Base-by-base conservation (phyloP, 2,888 invertebrate species). In the Sisyra terminalis region DNA sequence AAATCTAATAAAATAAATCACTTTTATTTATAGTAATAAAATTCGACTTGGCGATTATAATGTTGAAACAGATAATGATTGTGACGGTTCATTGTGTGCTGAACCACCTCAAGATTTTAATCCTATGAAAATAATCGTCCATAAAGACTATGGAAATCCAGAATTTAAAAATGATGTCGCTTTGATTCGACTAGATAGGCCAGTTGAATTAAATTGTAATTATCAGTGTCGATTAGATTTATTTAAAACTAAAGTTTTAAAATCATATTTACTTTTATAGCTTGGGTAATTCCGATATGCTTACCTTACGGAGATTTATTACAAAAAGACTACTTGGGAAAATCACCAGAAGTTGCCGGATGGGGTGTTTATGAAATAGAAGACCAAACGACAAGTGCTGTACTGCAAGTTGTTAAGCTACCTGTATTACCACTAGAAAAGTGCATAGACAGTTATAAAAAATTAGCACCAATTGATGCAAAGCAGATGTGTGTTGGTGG, bases 251-350 rank as follows among this genome's bases (percentile, higher is more conserved):
- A 3, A 10, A 13, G 6, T 8, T 36, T 13, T 5, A 13, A 36
- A 36, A 36, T 5, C 2, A 16, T 15, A 16, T 14, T 38, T 38
- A 42, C 18, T 13, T 37, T 48, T 47, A 41, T 51, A 72, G 72
- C 63, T 46, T 73, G 67, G 54, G 72, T 75, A 2, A 51, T 55
- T 15, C 71, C 76, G 8, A 67, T 78, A 44, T 78, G 78, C 50
- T 54, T 77, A 40, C 69, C 72, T 8, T 59, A 56, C 8, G 59
- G 56, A 1, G 55, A 62, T 8, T 57, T 69, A 29, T 46, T 66
- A 32, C 48, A 39, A 0, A 55, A 57, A 31, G 47, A 64, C 29
- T 55, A 53, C 7, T 16, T 63, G 0, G 67, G 65, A 0, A 61
- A 67, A 29, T 50, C 50, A 4, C 63, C 67, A 13, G 68, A 64